Evolutionary conservation across 2,888 invertebrate species (phyloP).

Genomic region (Malthinus seriepunctatus): DNA sequence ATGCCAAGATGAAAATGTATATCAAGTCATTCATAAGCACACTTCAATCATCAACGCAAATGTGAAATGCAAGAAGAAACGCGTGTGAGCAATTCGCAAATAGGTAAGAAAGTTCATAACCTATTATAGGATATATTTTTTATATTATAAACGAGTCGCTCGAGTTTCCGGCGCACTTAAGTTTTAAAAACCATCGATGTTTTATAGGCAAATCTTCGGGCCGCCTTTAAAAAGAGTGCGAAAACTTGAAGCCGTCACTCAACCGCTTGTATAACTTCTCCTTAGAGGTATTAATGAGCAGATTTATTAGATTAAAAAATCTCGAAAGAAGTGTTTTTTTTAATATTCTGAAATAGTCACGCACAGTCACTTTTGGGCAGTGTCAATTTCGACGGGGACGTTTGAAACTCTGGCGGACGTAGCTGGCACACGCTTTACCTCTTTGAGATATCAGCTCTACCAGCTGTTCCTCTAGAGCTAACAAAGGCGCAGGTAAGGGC

Average conservation of each 20-base stretch:
- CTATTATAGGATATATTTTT: slow-evolving; percentile 13
- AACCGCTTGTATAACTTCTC: slow-evolving; percentile 39
- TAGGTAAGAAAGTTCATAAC: slow-evolving; percentile 37
- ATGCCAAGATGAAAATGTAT: slow-evolving; percentile 38
- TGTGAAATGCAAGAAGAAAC: slow-evolving; percentile 38
- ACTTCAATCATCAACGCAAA: slow-evolving; percentile 40
- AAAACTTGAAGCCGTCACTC: slow-evolving; percentile 33
- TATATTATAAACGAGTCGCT: slow-evolving; percentile 35
- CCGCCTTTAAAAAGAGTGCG: slow-evolving; percentile 40
- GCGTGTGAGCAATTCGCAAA: slow-evolving; percentile 43
- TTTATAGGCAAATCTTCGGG: slow-evolving; percentile 41
- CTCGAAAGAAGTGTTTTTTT: slow-evolving; percentile 38
- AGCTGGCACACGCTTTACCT: slow-evolving; percentile 70
- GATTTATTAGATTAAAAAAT: slow-evolving; percentile 46
- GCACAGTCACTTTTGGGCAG: slow-evolving; percentile 30
- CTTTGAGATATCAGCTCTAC: slow-evolving; percentile 61
- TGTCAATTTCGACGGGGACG: slow-evolving; percentile 43
- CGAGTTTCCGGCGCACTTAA: slow-evolving; percentile 30
- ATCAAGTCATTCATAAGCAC: slow-evolving; percentile 34
- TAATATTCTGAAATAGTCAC: slow-evolving; percentile 9
- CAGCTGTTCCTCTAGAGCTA: slow-evolving; percentile 63
- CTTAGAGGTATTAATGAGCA: slow-evolving; percentile 29
- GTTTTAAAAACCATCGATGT: slow-evolving; percentile 16
- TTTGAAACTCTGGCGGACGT: slow-evolving; percentile 69
- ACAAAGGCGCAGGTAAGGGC: slow-evolving; percentile 53